Conservation (phyloP, 2,888 invertebrate genomes). For the Watsonalla binaria region DNA sequence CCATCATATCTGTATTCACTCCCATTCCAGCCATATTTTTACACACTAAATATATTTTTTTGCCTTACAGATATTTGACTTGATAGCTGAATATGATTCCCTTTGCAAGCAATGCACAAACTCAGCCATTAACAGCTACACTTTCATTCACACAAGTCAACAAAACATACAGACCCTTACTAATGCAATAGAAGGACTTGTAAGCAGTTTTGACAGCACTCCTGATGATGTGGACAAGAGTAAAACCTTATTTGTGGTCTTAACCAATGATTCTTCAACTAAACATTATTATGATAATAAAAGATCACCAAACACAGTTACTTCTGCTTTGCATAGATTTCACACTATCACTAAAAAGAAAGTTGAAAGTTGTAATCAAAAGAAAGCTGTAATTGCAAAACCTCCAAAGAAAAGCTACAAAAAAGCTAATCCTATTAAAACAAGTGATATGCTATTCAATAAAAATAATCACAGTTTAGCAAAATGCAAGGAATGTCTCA, state of each 20-base stretch:
- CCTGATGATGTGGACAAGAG: slow-evolving; percentile 17
- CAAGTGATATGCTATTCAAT: slow-evolving; percentile 40
- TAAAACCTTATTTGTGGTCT: slow-evolving; percentile 41
- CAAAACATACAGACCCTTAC: slow-evolving; percentile 33
- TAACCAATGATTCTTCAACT: slow-evolving; percentile 37
- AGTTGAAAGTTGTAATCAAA: slow-evolving; percentile 11
- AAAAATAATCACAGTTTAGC: slow-evolving; percentile 24
- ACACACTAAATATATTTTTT: slow-evolving; percentile 4
- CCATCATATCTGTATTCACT: too few relatives aligned
- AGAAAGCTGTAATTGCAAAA: slow-evolving; percentile 11
- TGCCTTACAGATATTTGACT: slow-evolving; percentile 42
- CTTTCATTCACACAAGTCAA: slow-evolving; percentile 37
- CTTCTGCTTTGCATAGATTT: slow-evolving; percentile 33
- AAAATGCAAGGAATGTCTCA: slow-evolving; percentile 48
- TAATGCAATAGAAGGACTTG: slow-evolving; percentile 31
- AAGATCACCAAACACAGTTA: slow-evolving; percentile 13
- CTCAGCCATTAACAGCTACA: slow-evolving; percentile 38
- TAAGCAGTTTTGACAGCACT: slow-evolving; percentile 28
- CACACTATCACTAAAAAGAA: slow-evolving; percentile 17
- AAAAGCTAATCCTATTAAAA: slow-evolving; percentile 23
- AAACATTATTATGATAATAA: slow-evolving; percentile 41
- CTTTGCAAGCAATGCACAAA: slow-evolving; percentile 45
- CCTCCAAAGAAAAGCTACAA: slow-evolving; percentile 6
- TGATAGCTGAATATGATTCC: slow-evolving; percentile 32
- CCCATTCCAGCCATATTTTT: too few relatives aligned